Conservation (phyloP, 2,113 vertebrate species). For the Phaetusa simplex region DNA sequence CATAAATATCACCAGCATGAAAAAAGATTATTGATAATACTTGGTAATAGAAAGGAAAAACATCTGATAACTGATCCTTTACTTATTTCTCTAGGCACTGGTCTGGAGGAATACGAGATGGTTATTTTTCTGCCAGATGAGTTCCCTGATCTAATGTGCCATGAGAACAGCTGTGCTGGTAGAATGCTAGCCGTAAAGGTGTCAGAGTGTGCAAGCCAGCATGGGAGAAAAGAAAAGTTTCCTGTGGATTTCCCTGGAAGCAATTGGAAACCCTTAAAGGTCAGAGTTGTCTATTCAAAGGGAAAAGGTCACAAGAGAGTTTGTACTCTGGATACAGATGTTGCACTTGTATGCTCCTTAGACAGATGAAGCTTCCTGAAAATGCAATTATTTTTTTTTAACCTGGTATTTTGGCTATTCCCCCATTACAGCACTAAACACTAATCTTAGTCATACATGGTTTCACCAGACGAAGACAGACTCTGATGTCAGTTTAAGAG, state of each 20-base stretch:
- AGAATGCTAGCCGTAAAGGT: neutral
- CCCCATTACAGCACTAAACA: neutral
- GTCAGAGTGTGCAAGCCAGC: neutral
- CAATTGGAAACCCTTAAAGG: neutral
- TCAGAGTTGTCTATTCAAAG: neutral
- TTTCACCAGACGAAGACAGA: neutral
- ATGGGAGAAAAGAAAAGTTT: neutral
- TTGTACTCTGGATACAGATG: neutral
- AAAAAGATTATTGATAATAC: neutral
- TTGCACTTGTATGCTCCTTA: neutral
- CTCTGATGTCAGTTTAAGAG: neutral
- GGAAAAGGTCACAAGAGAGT: neutral
- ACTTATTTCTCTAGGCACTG: neutral
- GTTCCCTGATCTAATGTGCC: neutral
- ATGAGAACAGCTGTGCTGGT: neutral
- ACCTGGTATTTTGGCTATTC: neutral
- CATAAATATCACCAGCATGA: neutral
- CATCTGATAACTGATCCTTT: neutral
- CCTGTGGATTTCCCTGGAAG: neutral
- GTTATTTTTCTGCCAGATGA: neutral
- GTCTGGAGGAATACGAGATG: neutral
- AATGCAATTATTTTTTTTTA: neutral
- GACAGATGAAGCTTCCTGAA: neutral
- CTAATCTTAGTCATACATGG: fast-evolving
- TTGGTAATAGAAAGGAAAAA: neutral